Evolutionary conservation across 2,888 invertebrate genomes (phyloP).

Genomic region (Netelia fuscicornis): DNA sequence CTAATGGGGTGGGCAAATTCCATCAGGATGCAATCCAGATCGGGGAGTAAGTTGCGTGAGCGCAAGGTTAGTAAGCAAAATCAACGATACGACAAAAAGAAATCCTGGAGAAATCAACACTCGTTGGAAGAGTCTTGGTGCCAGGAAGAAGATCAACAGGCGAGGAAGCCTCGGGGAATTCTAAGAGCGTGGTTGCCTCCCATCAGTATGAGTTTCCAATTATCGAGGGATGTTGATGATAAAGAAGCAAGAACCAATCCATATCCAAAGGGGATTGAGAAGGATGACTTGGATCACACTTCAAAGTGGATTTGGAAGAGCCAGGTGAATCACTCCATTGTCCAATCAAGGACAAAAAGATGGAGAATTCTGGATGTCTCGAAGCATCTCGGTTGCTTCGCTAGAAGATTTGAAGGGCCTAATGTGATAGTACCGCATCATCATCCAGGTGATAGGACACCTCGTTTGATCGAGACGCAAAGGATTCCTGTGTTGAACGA

Average conservation of each 20-base stretch:
- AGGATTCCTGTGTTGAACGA: background rate
- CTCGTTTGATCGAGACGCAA: constrained; percentile 52
- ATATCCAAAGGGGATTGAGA: background rate
- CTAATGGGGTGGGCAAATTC: constrained; percentile 27
- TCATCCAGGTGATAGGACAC: constrained; percentile 64
- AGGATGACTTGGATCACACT: background rate
- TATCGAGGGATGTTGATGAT: background rate
- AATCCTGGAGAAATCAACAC: background rate
- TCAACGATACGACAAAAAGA: constrained; percentile 11
- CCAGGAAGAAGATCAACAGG: background rate
- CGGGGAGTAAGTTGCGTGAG: constrained; percentile 37
- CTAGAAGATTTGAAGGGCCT: background rate
- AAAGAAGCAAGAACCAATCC: background rate
- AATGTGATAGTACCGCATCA: constrained; percentile 56
- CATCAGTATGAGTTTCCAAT: background rate
- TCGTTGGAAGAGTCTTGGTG: background rate
- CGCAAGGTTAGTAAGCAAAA: constrained; percentile 12
- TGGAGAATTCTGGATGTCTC: background rate
- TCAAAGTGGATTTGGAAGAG: background rate
- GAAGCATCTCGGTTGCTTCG: background rate
- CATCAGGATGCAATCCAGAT: constrained; percentile 31
- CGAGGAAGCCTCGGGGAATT: background rate
- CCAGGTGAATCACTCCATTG: background rate
- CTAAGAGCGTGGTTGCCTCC: constrained; percentile 4
- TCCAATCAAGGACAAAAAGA: background rate